phyloP scores from a whole-genome alignment of 1,140 invertebrate species.

The Philaenus spumarius region DNA sequence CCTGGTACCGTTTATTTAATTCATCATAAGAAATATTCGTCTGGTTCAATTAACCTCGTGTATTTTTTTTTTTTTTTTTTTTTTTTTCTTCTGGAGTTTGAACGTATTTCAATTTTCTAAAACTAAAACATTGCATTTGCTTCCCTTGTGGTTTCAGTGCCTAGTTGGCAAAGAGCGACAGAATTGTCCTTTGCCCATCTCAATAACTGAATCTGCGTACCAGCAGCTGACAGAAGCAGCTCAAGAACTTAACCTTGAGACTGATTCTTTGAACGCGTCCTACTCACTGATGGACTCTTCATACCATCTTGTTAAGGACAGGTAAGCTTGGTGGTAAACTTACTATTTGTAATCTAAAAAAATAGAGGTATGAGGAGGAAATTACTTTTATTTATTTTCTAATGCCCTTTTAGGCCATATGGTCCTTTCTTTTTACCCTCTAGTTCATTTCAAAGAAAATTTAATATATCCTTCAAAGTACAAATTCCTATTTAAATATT shows the following conservation, averaged over 20 bases:
- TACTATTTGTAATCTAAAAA: constrained; percentile 4
- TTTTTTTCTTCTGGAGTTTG: too few relatives aligned
- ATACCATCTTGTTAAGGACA: constrained; percentile 31
- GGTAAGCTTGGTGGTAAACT: constrained; percentile 20
- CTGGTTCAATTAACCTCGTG: too few relatives aligned
- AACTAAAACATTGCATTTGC: too few relatives aligned
- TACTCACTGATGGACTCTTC: constrained; percentile 31
- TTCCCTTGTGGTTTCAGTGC: constrained; percentile 30
- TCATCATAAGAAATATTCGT: too few relatives aligned
- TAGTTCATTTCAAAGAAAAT: too few relatives aligned
- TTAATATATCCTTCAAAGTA: too few relatives aligned
- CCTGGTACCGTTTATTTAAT: too few relatives aligned
- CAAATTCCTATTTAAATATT: too few relatives aligned
- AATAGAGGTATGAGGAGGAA: background rate
- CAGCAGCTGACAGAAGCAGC: constrained; percentile 33
- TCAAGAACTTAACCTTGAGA: constrained; percentile 27
- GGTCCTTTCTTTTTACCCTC: too few relatives aligned
- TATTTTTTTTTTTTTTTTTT: too few relatives aligned
- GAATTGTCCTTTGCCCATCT: constrained; percentile 37
- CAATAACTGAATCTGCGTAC: constrained; percentile 36
- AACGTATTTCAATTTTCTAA: too few relatives aligned
- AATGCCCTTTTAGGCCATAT: background rate
- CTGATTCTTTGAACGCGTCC: constrained; percentile 34
- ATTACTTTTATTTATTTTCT: background rate
- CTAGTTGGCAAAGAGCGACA: constrained; percentile 43